Evolutionary conservation across 2,888 invertebrate genomes (phyloP).

Genomic region (Colletes collaris): DNA sequence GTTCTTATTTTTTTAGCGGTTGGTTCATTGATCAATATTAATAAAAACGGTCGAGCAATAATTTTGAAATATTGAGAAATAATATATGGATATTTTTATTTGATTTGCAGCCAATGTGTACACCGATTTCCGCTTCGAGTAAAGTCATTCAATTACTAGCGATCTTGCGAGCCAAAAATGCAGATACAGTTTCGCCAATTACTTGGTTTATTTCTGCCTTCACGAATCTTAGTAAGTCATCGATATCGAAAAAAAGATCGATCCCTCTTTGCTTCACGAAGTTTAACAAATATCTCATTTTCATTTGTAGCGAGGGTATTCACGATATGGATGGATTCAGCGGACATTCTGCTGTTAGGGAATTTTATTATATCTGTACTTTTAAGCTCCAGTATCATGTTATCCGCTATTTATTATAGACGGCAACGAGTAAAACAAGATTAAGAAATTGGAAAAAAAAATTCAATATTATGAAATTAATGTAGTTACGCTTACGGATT

Average conservation of each 20-base stretch:
- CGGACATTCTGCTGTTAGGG: slow-evolving; percentile 88
- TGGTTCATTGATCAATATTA: slow-evolving; percentile 78
- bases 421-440: slow-evolving; percentile 77
- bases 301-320: slow-evolving; percentile 89
- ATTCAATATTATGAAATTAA: background rate
- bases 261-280: background rate
- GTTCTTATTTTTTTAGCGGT: slow-evolving; percentile 87
- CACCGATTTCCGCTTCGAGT: slow-evolving; percentile 92
- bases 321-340: slow-evolving; percentile 91
- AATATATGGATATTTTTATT: background rate
- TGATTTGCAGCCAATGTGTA: slow-evolving; percentile 87
- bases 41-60: background rate
- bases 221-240: slow-evolving; percentile 90
- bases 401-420: slow-evolving; percentile 88
- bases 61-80: background rate
- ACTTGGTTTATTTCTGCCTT: slow-evolving; percentile 93
- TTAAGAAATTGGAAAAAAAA: slow-evolving; percentile 50
- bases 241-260: background rate
- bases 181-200: slow-evolving; percentile 90
- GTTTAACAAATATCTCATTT: background rate
- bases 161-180: slow-evolving; percentile 88
- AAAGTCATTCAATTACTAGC: slow-evolving; percentile 91
- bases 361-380: slow-evolving; percentile 90
- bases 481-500: slow-evolving; percentile 20
- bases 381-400: slow-evolving; percentile 88